Percentiles rank a stretch among this genome's conserved stretches.
Conservation (phyloP, 2,113 vertebrate species). For the Salvelinus sp. region DNA sequence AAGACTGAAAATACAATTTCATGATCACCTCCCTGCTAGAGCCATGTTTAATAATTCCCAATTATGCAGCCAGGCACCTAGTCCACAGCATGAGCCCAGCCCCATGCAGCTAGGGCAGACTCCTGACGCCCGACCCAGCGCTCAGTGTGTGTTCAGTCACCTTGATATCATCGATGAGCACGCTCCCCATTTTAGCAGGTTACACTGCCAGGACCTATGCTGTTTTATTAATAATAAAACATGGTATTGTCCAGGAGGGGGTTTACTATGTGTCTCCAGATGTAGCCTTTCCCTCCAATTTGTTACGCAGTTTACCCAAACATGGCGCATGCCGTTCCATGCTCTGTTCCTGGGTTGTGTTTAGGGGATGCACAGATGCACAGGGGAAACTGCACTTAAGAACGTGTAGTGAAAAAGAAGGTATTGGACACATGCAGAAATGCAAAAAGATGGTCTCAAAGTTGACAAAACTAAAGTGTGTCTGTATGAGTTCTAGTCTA, state of each 20-base stretch:
- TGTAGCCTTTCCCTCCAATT: conserved; percentile 68
- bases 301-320: conserved; percentile 79
- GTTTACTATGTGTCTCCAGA: conserved; percentile 61
- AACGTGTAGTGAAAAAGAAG: conserved; percentile 9
- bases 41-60: conserved; percentile 75
- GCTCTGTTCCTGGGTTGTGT: conserved; percentile 28
- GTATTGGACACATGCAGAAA: not conserved
- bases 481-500: not conserved
- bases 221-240: conserved; percentile 76
- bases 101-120: conserved; percentile 43
- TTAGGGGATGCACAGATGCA: conserved; percentile 20
- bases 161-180: conserved; percentile 71
- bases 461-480: conserved; percentile 17
- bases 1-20: conserved; percentile 71
- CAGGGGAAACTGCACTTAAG: conserved; percentile 22
- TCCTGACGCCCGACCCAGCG: conserved; percentile 43
- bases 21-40: conserved; percentile 67
- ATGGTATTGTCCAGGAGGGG: conserved; percentile 70
- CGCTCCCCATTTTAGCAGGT: conserved; percentile 67
- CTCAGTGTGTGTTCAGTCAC: conserved; percentile 71
- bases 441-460: not conserved
- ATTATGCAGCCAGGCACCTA: conserved; percentile 70
- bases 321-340: conserved; percentile 52
- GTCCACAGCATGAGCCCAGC: conserved; percentile 59
- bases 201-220: conserved; percentile 55